Evolutionary conservation across 2,888 invertebrate genomes (phyloP).

Genomic region (Asteroscopus sphinx): DNA sequence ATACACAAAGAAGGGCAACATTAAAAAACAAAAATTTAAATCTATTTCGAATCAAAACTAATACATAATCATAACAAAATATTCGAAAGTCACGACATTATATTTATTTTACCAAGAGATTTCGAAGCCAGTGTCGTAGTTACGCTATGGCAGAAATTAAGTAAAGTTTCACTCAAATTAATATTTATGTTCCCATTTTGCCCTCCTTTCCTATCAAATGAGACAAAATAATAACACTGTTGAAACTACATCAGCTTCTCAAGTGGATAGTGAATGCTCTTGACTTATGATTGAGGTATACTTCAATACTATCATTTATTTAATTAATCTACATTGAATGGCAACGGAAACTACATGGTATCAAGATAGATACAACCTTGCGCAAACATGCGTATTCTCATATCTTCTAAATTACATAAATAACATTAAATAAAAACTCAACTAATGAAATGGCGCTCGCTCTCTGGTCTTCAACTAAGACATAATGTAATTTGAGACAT

Average conservation of each 20-base stretch:
- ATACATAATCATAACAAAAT: background rate
- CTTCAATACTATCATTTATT: conserved; percentile 32
- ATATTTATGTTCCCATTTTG: conserved; percentile 12
- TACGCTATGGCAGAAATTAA: background rate
- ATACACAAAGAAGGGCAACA: conserved; percentile 26
- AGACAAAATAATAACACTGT: conserved; percentile 33
- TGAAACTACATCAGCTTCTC: conserved; percentile 17
- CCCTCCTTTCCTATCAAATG: conserved; percentile 27
- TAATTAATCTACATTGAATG: conserved; percentile 31
- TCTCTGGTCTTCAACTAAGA: conserved; percentile 21
- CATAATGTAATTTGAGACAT: conserved; percentile 29
- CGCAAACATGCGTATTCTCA: conserved; percentile 28
- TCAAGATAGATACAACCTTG: conserved; percentile 21
- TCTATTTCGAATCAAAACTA: background rate
- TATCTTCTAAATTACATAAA: conserved; percentile 36
- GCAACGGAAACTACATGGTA: conserved; percentile 23
- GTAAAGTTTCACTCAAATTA: background rate
- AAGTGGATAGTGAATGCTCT: conserved; percentile 31
- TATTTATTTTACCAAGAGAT: background rate
- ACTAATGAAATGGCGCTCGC: conserved; percentile 27
- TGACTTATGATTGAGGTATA: conserved; percentile 23
- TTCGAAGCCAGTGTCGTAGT: background rate
- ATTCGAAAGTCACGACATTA: background rate
- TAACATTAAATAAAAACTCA: conserved; percentile 46
- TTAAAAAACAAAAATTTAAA: background rate